Conservation (phyloP, 2,797 vertebrate species). For the Protonibea diacanthus region DNA sequence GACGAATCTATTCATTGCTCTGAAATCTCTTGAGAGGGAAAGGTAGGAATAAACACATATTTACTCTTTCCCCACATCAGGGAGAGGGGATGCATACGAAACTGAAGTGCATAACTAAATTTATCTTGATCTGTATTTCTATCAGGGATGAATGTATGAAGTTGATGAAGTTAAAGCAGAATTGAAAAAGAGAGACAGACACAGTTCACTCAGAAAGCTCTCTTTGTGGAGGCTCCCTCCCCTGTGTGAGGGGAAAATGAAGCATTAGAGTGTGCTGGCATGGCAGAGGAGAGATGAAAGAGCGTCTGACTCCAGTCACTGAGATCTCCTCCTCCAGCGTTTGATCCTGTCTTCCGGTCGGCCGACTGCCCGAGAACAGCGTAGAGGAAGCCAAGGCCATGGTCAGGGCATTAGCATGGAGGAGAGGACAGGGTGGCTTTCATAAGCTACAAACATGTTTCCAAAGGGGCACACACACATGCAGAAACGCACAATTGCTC, state of each 20-base stretch:
- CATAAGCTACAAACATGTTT: conserved; percentile 55
- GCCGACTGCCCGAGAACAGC: conserved; percentile 57
- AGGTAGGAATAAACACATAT: conserved; percentile 48
- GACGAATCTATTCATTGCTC: conserved; percentile 16
- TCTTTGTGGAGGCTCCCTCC: conserved; percentile 69
- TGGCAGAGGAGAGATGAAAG: conserved; percentile 78
- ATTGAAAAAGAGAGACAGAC: conserved; percentile 48
- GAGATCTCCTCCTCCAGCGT: conserved; percentile 75
- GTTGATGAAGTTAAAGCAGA: conserved; percentile 47
- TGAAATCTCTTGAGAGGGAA: conserved; percentile 33
- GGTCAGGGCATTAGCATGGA: conserved; percentile 73
- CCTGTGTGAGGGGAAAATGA: conserved; percentile 61
- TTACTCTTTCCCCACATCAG: conserved; percentile 47
- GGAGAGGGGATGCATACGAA: conserved; percentile 38
- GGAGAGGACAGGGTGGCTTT: conserved; percentile 69
- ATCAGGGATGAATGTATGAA: conserved; percentile 49
- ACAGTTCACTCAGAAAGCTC: conserved; percentile 58
- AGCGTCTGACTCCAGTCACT: conserved; percentile 73
- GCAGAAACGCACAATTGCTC: conserved; percentile 44
- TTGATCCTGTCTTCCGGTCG: conserved; percentile 78
- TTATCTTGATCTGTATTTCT: conserved; percentile 60
- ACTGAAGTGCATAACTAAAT: conserved; percentile 45
- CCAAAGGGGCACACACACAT: conserved; percentile 24
- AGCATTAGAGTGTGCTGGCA: conserved; percentile 71
- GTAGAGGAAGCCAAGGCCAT: conserved; percentile 47